Percentiles rank a stretch among this genome's conserved stretches.
Evolutionary conservation across 2,797 vertebrate genomes (phyloP).

Genomic region (Echeneis naucrates): DNA sequence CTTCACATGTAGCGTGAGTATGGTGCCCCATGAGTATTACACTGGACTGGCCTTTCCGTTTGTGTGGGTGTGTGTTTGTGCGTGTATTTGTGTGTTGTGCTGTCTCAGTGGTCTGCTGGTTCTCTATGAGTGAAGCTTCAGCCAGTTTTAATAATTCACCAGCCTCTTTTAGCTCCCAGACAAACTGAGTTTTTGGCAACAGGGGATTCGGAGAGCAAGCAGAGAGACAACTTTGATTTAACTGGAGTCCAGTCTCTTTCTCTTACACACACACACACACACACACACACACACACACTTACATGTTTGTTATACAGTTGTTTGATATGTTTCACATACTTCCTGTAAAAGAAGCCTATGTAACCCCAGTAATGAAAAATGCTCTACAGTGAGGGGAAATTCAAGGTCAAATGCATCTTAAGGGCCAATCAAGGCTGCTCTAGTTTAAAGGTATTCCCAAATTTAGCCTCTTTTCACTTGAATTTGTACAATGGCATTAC

Average conservation of each 20-base stretch:
- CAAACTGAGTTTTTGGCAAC: slow-evolving; percentile 74
- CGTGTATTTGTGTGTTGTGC: slow-evolving; percentile 36
- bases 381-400: slow-evolving; percentile 3
- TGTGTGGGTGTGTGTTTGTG: too few relatives aligned
- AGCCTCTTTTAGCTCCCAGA: slow-evolving; percentile 74
- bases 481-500: background rate
- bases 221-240: slow-evolving; percentile 75
- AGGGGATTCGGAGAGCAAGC: slow-evolving; percentile 66
- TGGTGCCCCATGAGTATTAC: slow-evolving; percentile 58
- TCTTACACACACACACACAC: slow-evolving; percentile 6
- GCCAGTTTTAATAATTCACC: slow-evolving; percentile 81
- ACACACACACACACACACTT: slow-evolving; percentile 15
- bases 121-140: slow-evolving; percentile 73
- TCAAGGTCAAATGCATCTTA: background rate
- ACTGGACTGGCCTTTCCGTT: slow-evolving; percentile 52
- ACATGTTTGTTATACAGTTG: slow-evolving; percentile 13
- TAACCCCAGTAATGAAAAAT: slow-evolving; percentile 18
- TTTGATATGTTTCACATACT: slow-evolving; percentile 41
- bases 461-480: background rate
- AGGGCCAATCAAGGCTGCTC: background rate
- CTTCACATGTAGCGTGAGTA: slow-evolving; percentile 64
- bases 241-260: slow-evolving; percentile 54
- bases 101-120: slow-evolving; percentile 65
- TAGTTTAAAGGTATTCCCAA: slow-evolving; percentile 19
- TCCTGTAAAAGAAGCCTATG: slow-evolving; percentile 35